Base-by-base conservation (phyloP, 2,797 vertebrate genomes). In the Linurgus olivaceus region DNA sequence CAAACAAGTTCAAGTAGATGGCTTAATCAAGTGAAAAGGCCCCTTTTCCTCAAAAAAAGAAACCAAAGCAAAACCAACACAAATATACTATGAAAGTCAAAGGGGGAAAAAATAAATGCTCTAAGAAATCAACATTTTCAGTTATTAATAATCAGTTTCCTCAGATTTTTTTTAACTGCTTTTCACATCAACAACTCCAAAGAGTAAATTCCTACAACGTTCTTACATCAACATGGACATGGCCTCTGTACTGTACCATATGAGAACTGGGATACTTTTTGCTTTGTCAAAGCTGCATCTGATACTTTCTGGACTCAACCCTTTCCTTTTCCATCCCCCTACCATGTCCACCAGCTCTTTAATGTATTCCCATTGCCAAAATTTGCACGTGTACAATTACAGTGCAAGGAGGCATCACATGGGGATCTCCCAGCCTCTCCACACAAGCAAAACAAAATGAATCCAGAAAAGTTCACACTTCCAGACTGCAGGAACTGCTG, bases 1-100 rank as follows among this genome's bases (percentile, higher is more conserved):
- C 48, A 88, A 80, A 38, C 18, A 83, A 93, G 35, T 62, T 61
- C 68, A 68, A 94, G 42, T 86, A 76, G 63, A 85, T 35, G 42
- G 24, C 17, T 94, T 63, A 67, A 58, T 44, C 52, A 52, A 92
- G 87, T 17, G 8, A 82, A 89, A 88, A 87, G 3, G 7, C 8
- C 7, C 15, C 1, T 79, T 72, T 47, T 74, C 25, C n/a, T 62
- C 5, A 68, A 31, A 45, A 42, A 48, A 9, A 50, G 28, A 47
- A 63, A 52, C 23, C n/a, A 52, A 67, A 44, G 7, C 5, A 62
- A 77, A 81, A 17, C 11, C 23, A 61, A 18, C 5, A 8, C 0
- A 5, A 18, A 9, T 17, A 28, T 14, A n/a, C 40, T 28, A 31
- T 18, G 21, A 55, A 79, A 73, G 7, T 44, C 21, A 28, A 45